Base-by-base conservation (phyloP, 1,140 invertebrate genomes). In the Trichoplusia ni region DNA sequence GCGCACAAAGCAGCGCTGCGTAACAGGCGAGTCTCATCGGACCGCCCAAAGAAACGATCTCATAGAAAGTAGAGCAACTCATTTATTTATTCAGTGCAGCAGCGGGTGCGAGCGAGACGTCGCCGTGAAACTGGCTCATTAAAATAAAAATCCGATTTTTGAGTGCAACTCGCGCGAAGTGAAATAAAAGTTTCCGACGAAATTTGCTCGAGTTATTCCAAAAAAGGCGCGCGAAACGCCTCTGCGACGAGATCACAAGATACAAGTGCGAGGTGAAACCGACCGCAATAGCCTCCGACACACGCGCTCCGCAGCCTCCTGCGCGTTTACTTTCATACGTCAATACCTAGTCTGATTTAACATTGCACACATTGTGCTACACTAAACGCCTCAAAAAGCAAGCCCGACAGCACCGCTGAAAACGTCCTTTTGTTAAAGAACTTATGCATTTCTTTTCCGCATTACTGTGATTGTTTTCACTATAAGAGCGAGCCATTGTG, bases 51-150 rank as follows among this genome's bases (percentile, higher is more conserved):
- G 86, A 88, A 89, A 87, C 81, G 76, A 90, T 89, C 84, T 88
- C 83, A 90, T 89, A 88, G 87, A 90, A 90, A 90, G 87, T 90
- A 84, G 87, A 89, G 79, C 86, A 86, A 87, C 64, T 90, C 81
- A 85, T 89, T 90, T 90, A 89, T 88, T 89, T 89, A 88, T 86
- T 89, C 84, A 85, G 81, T 84, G 81, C 86, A 87, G 73, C 73
- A 65, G 72, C 81, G 78, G 78, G 87, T 86, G 85, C 75, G 87
- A 89, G 86, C 77, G 86, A 86, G 85, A 84, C 72, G 73, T 68
- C 64, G 75, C 14, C 49, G 77, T 77, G 77, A 89, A 89, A 89
- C 84, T 81, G 77, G 84, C 86, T 89, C 84, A 90, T 90, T 90
- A 90, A 90, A 89, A 89, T 90, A 90, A 89, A 90, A 89, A 86